A percentile compares a stretch with the other conserved stretches of the same genome.
These are phyloP conservation scores for Lepas anatifera DNA, from an alignment of 2,888 invertebrate species.

Conservation along the genomic window DNA sequence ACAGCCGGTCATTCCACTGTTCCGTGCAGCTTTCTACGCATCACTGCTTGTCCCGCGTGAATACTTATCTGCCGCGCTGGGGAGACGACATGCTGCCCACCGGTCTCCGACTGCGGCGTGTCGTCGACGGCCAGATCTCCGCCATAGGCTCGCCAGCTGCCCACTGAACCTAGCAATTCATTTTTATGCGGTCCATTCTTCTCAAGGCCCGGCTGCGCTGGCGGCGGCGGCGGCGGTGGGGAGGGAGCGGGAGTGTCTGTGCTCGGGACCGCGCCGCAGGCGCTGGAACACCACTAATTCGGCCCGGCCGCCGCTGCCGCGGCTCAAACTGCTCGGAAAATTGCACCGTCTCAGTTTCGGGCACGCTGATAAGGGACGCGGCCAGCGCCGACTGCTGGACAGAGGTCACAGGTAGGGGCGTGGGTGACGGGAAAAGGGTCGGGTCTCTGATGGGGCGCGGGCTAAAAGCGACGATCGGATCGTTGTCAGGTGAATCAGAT, in stretches of 20 bases:
- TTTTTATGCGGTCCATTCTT: conserved; percentile 7
- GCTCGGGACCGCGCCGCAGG: too few relatives aligned
- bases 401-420: too few relatives aligned
- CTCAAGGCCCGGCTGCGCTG: background rate
- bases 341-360: conserved; percentile 3
- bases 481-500: too few relatives aligned
- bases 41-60: background rate
- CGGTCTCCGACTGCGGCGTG: too few relatives aligned
- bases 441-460: background rate
- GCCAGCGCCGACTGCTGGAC: too few relatives aligned
- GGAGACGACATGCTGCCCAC: background rate
- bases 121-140: background rate
- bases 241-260: too few relatives aligned
- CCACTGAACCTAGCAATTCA: background rate
- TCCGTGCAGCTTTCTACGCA: background rate
- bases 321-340: conserved; percentile 10
- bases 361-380: background rate
- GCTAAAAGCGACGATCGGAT: too few relatives aligned
- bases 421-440: too few relatives aligned
- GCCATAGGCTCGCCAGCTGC: background rate
- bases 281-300: conserved; percentile 5
- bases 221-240: background rate
- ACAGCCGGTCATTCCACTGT: background rate
- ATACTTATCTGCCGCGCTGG: background rate
- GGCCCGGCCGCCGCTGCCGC: background rate